Evolutionary conservation across 2,888 invertebrate species (phyloP), one percentile per base, ranked within the genome.

Genomic region (Pocota personata): DNA sequence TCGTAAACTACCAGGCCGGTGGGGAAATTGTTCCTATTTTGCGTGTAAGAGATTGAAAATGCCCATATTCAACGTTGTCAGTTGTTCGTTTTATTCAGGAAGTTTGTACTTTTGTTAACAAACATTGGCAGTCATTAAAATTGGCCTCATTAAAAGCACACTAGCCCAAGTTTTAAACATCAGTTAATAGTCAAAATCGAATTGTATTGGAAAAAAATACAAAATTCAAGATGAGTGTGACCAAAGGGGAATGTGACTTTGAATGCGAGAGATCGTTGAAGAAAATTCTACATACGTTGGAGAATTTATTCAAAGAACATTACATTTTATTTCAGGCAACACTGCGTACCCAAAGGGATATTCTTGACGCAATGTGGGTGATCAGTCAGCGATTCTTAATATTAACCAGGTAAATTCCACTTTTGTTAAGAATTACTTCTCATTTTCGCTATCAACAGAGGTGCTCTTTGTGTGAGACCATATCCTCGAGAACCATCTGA

Each of bases 321-420:
- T 67, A 40, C 3, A 0, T 8, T 1, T 3, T 67, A 1, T 40
- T 66, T 8, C 16, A 48, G 3, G 14, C 32, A 0, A 24, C 30
- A 16, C 1, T 72, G 1, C 12, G 24, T 0, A 2, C n/a, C 2
- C 66, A 86, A 19, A 32, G 24, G 2, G 24, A 14, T 1, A 32
- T 77, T 8, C 12, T 86, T 12, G 76, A 82, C 6, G n/a, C 5
- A 1, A 27, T 86, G 67, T 71, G 66, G 71, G 55, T 21, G 0
- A 21, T 77, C 16, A 24, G 71, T 27, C 86, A 82, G 24, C 58
- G 76, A 1, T 86, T 52, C 21, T 37, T 86, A 8, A 72, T 86
- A 5, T 21, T 86, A 5, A 86, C 71, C 0, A 86, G 43, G 82
- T 86, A 48, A 27, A 19, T 21, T 1, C 16, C 1, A 27, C 0